Evolutionary conservation across 2,888 invertebrate species (phyloP), one percentile per base, ranked within the genome.

Genomic region (Epinotia ramella): DNA sequence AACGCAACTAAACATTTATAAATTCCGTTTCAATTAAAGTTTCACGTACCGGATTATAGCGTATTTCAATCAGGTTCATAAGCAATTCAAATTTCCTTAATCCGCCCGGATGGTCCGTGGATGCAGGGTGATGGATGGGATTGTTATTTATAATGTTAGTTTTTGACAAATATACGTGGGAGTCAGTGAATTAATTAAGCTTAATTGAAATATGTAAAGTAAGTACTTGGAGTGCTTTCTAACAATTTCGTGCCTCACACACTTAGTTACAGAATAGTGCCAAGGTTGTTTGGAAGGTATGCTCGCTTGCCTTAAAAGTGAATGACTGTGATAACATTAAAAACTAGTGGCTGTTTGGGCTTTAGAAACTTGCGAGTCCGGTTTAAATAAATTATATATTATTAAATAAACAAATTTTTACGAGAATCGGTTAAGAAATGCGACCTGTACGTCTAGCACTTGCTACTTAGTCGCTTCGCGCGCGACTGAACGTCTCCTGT

Each of bases 61-160:
- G 53, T 73, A 91, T 89, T 92, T 92, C 92, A 92, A 91, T 93
- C 92, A 92, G 83, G 82, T 86, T 91, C 90, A 92, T 91, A 91
- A 92, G 89, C 90, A 91, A 91, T 92, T 91, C 90, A 89, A 92
- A 92, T 92, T 89, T 82, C 84, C 89, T 90, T 92, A 92, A 92
- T 92, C 91, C 89, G 84, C 83, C 87, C 84, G 84, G 86, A 71
- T 72, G 73, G 66, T 53, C 20, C 64, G 9, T 53, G 66, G 73
- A 66, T 73, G 65, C 69, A 56, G 62, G 49, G 33, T 72, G 76
- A 76, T 76, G 76, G 71, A 76, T 76, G 66, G 75, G 66, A 76
- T 76, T 76, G 76, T 76, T 78, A 81, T 81, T 79, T 80, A 76
- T 77, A 78, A 80, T 79, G 78, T 67, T 78, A 79, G 72, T 70